These are phyloP conservation scores for Furcifer pardalis DNA, from an alignment of 2,797 vertebrate genomes.

Conservation along the genomic window DNA sequence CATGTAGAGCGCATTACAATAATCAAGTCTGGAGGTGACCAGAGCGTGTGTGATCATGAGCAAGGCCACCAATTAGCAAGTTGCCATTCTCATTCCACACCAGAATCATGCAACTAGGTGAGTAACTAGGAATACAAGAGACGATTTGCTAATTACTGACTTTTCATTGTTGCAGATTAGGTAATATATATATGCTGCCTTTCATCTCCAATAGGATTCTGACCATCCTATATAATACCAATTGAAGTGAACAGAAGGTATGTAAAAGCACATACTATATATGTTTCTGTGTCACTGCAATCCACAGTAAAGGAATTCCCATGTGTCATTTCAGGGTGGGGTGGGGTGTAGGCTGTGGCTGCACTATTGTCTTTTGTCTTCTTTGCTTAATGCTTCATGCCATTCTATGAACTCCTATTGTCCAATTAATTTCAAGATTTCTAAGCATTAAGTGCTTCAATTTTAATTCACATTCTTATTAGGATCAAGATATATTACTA, in stretches of 20 bases:
- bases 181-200: too few relatives aligned
- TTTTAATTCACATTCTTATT: neutral
- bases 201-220: too few relatives aligned
- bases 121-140: too few relatives aligned
- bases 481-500: neutral
- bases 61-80: too few relatives aligned
- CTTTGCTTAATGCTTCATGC: neutral
- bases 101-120: too few relatives aligned
- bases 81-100: too few relatives aligned
- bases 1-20: too few relatives aligned
- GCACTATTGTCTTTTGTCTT: neutral
- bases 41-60: too few relatives aligned
- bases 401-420: neutral
- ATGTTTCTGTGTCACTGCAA: neutral
- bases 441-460: neutral
- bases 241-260: neutral
- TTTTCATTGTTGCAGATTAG: too few relatives aligned
- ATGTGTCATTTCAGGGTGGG: neutral
- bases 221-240: neutral
- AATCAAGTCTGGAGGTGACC: too few relatives aligned
- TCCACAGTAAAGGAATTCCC: neutral
- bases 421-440: neutral
- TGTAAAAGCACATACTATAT: neutral
- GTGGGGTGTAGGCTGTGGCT: neutral
- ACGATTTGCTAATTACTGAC: too few relatives aligned